These are phyloP conservation scores for Tetramorium parvispinum DNA, from an alignment of 1,140 invertebrate species.

Conservation along the genomic window DNA sequence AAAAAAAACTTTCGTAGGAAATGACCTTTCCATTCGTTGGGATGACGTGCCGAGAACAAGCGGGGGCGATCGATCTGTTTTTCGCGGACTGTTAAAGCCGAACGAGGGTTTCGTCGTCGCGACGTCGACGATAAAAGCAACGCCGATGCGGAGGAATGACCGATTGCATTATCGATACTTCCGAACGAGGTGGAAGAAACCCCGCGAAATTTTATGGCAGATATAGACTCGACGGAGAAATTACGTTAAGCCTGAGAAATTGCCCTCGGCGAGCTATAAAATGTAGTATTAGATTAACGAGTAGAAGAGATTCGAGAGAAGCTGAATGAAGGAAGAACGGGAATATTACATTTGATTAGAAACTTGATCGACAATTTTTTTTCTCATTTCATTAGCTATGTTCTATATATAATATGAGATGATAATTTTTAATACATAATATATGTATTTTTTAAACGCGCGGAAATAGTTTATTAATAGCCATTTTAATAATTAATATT, in stretches of 20 bases:
- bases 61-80: constrained; percentile 72
- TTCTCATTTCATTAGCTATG: neutral
- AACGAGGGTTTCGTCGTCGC: constrained; percentile 60
- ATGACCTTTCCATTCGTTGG: constrained; percentile 66
- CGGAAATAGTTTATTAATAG: neutral
- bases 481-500: neutral
- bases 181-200: constrained; percentile 15
- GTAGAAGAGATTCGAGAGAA: neutral
- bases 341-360: constrained; percentile 6
- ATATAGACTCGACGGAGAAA: constrained; percentile 23
- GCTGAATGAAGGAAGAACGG: neutral
- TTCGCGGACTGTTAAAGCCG: constrained; percentile 71
- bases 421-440: neutral
- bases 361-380: neutral
- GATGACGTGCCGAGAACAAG: constrained; percentile 53
- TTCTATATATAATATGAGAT: neutral
- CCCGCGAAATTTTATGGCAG: constrained; percentile 36
- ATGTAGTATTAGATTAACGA: constrained; percentile 40
- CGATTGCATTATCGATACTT: constrained; percentile 28
- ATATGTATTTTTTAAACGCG: neutral
- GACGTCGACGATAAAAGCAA: constrained; percentile 34
- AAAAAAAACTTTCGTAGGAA: constrained; percentile 61
- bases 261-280: constrained; percentile 38
- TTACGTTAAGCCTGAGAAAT: constrained; percentile 40
- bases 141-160: constrained; percentile 6